Percentiles rank a stretch among this genome's conserved stretches.
Conservation (phyloP, 2,888 invertebrate genomes). For the Tetramorium bicarinatum region DNA sequence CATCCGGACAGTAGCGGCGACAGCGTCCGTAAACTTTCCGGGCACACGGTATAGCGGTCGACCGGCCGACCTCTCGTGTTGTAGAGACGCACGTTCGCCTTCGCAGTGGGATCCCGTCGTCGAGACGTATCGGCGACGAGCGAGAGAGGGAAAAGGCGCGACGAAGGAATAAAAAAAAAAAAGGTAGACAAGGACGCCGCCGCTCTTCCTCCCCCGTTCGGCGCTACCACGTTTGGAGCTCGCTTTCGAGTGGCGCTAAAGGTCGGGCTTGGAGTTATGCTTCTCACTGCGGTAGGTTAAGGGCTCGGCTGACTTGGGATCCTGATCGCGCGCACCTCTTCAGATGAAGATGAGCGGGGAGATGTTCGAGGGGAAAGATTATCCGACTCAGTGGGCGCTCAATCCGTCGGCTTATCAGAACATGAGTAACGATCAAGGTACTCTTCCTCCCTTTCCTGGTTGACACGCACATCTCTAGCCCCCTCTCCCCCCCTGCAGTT, state of each 20-base stretch:
- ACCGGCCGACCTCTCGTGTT: neutral
- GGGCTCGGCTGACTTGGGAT: slow-evolving; percentile 43
- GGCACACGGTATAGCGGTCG: slow-evolving; percentile 52
- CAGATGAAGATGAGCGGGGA: slow-evolving; percentile 84
- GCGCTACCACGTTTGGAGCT: slow-evolving; percentile 12
- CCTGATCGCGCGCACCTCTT: neutral
- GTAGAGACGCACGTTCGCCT: neutral
- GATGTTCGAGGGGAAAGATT: slow-evolving; percentile 88
- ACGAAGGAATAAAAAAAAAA: neutral
- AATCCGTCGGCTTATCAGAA: slow-evolving; percentile 94
- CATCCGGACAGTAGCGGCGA: neutral
- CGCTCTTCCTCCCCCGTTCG: slow-evolving; percentile 19
- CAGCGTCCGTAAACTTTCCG: slow-evolving; percentile 38
- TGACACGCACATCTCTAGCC: neutral
- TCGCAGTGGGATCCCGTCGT: no score
- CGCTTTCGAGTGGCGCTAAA: slow-evolving; percentile 10
- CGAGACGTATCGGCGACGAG: slow-evolving; percentile 64
- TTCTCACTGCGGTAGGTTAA: slow-evolving; percentile 55
- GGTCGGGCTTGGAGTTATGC: slow-evolving; percentile 12
- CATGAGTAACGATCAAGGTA: slow-evolving; percentile 92
- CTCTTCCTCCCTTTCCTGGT: neutral
- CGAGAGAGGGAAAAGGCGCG: slow-evolving; percentile 51
- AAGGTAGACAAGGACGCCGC: slow-evolving; percentile 35
- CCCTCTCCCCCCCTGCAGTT: neutral
- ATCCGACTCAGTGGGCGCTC: slow-evolving; percentile 93